Base-by-base conservation (phyloP, 2,113 vertebrate species). In the Crocuta crocuta region DNA sequence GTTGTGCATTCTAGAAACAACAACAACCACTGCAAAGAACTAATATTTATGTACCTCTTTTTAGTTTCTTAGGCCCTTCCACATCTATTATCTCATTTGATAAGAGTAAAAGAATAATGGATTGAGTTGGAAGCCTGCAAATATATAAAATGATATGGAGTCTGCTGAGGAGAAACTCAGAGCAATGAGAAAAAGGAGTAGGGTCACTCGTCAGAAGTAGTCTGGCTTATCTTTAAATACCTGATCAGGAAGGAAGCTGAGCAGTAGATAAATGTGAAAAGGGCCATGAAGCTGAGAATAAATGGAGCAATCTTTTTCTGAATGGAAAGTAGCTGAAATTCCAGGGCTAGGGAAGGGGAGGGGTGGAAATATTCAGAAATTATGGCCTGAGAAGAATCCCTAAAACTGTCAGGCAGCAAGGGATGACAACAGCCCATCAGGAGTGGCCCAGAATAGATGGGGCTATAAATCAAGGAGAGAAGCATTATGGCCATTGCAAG, bases 241-340 rank as follows among this genome's bases (percentile, higher is more conserved):
- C 97, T 95, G 97, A 89, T 98, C 98, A 97, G 98, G 98, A 98
- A 98, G 95, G 98, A 95, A 65, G 95, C 98, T 97, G 96, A 98
- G 97, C 93, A 68, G 94, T 39, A 96, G 95, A 96, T 97, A 97
- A 97, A 97, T 85, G 81, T 95, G 82, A 97, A 91, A 95, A 93
- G 92, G 76, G 71, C 91, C 84, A 55, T 50, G 89, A 95, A 94
- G 88, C 95, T 86, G 70, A 90, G 76, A 98, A 98, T 98, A 98
- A 98, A 98, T 98, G 98, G 97, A 98, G 98, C 94, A 98, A 98
- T 98, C 97, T 98, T 98, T 94, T 97, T 98, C 98, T 98, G 98
- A 99, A 98, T 98, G 98, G 97, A 96, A 98, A 98, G 97, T 84
- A 98, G 98, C 97, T 98, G 96, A 98, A 98, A 97, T 98, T 97